Base-by-base conservation (phyloP, 2,888 invertebrate species). In the Tigriopus californicus region DNA sequence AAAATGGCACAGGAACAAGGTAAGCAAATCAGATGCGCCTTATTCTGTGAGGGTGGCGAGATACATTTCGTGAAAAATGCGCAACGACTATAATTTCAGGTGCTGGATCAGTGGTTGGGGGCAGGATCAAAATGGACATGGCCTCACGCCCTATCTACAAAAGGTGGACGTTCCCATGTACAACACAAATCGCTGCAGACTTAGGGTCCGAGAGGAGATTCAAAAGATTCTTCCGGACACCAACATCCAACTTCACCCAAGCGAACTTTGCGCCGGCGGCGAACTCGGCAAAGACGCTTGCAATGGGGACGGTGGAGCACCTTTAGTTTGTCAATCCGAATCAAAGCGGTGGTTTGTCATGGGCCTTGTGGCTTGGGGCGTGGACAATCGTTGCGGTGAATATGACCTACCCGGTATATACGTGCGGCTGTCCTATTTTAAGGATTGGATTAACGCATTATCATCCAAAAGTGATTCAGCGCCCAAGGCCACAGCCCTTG, bases 71-170 rank as follows among this genome's bases (percentile, higher is more conserved):
- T 33, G 33, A 33, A 33, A 33, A 33, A 33, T 33, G 33, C 33
- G 8, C 33, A 33, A 3, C 8, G 33, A 33, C 3, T 33, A 8
- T 33, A 8, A 8, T 33, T 54, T 15, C n/a, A 59, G 59, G 25
- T 59, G 59, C 41, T 59, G 59, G 59, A 41, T 59, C 12, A 52
- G 52, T 2, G 59, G 59, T 18, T 59, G 59, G 59, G 59, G 59
- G 1, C 51, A 41, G 25, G 59, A 59, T 22, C 12, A 33, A 2
- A 18, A 8, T 11, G 52, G 13, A 11, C 3, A 33, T 3, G 59
- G 59, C 15, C 1, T 40, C 12, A 52, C 52, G n/a, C 22, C 25
- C 11, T 51, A 52, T 18, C 51, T 59, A 20, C 59, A 59, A 49
- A 59, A 59, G 25, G 59, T 59, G 13, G 59, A 59, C 42, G 49